Evolutionary conservation across 2,888 invertebrate genomes (phyloP).

Genomic region (Nomada ruficornis): DNA sequence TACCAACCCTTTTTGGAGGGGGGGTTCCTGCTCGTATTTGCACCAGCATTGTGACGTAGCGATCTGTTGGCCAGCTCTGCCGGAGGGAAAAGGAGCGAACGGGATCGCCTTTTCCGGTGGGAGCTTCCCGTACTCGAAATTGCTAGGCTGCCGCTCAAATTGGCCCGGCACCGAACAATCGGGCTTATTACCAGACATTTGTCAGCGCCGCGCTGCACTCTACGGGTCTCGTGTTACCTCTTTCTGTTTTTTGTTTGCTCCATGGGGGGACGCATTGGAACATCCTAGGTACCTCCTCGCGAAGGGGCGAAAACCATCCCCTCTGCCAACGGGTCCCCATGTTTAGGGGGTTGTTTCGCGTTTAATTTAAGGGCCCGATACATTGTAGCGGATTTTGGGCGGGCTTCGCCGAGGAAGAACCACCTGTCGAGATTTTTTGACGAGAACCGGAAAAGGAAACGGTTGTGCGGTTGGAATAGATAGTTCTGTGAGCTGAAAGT

Average conservation of each 20-base stretch:
- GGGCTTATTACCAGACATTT: conserved; percentile 83
- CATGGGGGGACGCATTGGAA: conserved; percentile 30
- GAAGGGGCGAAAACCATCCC: conserved; percentile 16
- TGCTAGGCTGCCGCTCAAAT: conserved; percentile 83
- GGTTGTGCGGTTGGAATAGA: conserved; percentile 15
- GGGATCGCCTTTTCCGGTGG: conserved; percentile 74
- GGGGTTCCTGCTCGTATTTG: conserved; percentile 30
- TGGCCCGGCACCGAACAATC: conserved; percentile 84
- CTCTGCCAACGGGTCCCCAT: conserved; percentile 18
- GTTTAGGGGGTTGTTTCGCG: conserved; percentile 40
- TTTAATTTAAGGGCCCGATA: conserved; percentile 59
- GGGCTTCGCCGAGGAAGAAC: conserved; percentile 40
- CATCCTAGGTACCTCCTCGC: conserved; percentile 3
- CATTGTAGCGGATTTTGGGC: conserved; percentile 62
- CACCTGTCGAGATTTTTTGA: conserved; percentile 59
- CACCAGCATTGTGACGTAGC: conserved; percentile 48
- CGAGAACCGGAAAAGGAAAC: conserved; percentile 25
- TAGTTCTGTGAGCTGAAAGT: background rate
- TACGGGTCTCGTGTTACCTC: conserved; percentile 68
- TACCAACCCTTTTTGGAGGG: conserved; percentile 56
- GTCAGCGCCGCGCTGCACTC: conserved; percentile 74
- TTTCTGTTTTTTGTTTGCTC: conserved; percentile 13
- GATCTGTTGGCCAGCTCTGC: conserved; percentile 47
- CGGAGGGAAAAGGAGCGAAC: conserved; percentile 60
- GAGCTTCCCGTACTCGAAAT: conserved; percentile 76